Conservation (phyloP, 2,113 vertebrate species). For the Sardina pilchardus region DNA sequence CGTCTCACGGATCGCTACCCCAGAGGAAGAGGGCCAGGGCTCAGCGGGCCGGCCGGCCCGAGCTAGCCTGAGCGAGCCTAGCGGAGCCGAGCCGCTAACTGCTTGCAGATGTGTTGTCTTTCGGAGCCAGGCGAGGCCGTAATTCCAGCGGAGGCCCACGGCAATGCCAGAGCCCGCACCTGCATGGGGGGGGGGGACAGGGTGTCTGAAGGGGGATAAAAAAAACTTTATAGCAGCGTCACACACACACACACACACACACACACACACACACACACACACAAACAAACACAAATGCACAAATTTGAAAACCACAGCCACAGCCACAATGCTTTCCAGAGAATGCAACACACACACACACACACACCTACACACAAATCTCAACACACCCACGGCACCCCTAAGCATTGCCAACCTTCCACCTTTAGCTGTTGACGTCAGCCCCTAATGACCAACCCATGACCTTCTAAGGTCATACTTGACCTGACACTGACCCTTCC, state of each 20-base stretch:
- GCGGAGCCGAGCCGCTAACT: slow-evolving; percentile 48
- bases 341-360: background rate
- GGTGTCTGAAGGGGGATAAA: slow-evolving; percentile 52
- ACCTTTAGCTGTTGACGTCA: too few species aligned
- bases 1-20: background rate
- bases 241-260: background rate
- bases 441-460: background rate
- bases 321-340: background rate
- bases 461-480: too few species aligned
- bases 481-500: too few species aligned
- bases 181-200: slow-evolving; percentile 57
- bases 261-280: slow-evolving; percentile 37
- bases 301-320: slow-evolving; percentile 9
- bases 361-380: background rate
- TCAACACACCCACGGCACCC: background rate
- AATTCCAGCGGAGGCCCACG: slow-evolving; percentile 44
- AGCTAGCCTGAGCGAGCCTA: background rate
- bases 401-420: too few species aligned
- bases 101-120: slow-evolving; percentile 65
- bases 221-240: slow-evolving; percentile 49
- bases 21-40: background rate
- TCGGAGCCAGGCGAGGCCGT: slow-evolving; percentile 47
- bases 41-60: background rate
- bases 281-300: too few species aligned
- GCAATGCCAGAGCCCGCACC: slow-evolving; percentile 58